A percentile compares a stretch with the other conserved stretches of the same genome.
These are phyloP conservation scores for Lepidostoma basale DNA, from an alignment of 1,140 invertebrate species.

Conservation along the genomic window DNA sequence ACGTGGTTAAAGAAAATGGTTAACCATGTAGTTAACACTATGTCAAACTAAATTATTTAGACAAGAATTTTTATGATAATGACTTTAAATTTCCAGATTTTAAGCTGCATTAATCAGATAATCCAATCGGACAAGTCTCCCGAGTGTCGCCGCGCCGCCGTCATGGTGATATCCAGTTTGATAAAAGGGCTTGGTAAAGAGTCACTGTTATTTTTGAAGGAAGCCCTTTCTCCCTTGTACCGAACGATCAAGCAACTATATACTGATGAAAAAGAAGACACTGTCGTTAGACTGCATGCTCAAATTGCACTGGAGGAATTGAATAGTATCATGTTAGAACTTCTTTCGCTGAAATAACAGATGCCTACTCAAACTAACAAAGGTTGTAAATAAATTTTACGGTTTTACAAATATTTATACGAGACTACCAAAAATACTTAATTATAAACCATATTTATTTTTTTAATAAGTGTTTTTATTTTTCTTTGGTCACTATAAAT, in stretches of 20 bases:
- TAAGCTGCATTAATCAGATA: conserved; percentile 71
- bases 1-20: no score
- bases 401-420: no score
- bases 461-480: conserved; percentile 26
- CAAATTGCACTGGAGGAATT: conserved; percentile 79
- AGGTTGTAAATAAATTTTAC: no score
- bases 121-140: conserved; percentile 70
- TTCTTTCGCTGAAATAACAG: conserved; percentile 53
- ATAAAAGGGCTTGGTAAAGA: conserved; percentile 76
- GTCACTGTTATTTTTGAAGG: conserved; percentile 68
- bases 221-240: conserved; percentile 72
- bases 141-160: conserved; percentile 79
- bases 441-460: background rate
- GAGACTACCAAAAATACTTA: background rate
- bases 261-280: conserved; percentile 67
- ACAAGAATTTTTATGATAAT: no score
- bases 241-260: conserved; percentile 70
- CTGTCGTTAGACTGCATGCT: conserved; percentile 72
- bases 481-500: conserved; percentile 17
- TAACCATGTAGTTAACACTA: no score
- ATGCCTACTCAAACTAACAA: no score
- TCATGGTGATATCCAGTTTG: conserved; percentile 74
- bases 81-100: conserved; percentile 63
- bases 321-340: conserved; percentile 69
- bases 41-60: no score